Percentiles rank a stretch among this genome's conserved stretches.
Conservation (phyloP, 2,888 invertebrate genomes). For the Pediacus dermestoides region DNA sequence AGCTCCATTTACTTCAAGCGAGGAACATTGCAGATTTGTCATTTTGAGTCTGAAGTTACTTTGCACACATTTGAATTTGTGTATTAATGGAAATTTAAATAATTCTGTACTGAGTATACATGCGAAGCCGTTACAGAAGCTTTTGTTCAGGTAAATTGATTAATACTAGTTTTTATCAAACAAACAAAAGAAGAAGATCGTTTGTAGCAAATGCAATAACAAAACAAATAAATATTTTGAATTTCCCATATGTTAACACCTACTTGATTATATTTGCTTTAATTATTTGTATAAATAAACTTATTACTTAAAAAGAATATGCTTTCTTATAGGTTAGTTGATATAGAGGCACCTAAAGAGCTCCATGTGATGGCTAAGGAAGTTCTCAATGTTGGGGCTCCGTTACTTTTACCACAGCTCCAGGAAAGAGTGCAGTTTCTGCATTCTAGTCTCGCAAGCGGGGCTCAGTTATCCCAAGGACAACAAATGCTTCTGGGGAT, state of each 20-base stretch:
- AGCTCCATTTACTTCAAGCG: slow-evolving; percentile 50
- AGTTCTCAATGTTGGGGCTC: slow-evolving; percentile 57
- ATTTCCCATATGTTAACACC: no score
- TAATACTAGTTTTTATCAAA: slow-evolving; percentile 1
- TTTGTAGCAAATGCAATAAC: no score
- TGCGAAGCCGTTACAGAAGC: slow-evolving; percentile 53
- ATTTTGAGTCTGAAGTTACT: slow-evolving; percentile 56
- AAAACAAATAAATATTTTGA: no score
- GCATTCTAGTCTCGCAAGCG: slow-evolving; percentile 54
- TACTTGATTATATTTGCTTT: no score
- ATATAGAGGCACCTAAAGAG: slow-evolving; percentile 50
- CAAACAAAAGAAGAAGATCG: no score
- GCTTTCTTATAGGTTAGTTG: slow-evolving; percentile 44
- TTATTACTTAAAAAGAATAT: slow-evolving; percentile 1
- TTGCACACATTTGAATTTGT: slow-evolving; percentile 57
- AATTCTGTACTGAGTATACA: slow-evolving; percentile 53
- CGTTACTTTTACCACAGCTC: slow-evolving; percentile 57
- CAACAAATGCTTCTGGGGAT: slow-evolving; percentile 60
- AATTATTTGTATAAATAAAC: slow-evolving; percentile 9
- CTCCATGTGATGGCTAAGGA: slow-evolving; percentile 57
- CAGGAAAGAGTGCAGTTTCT: slow-evolving; percentile 58
- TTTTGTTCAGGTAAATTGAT: slow-evolving; percentile 52
- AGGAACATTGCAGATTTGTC: slow-evolving; percentile 58
- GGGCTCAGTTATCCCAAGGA: slow-evolving; percentile 55
- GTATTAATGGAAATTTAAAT: slow-evolving; percentile 52